Percentiles rank a stretch among this genome's conserved stretches.
These are phyloP conservation scores for Copsychus sechellarum DNA, from an alignment of 2,113 vertebrate species.

Conservation along the genomic window DNA sequence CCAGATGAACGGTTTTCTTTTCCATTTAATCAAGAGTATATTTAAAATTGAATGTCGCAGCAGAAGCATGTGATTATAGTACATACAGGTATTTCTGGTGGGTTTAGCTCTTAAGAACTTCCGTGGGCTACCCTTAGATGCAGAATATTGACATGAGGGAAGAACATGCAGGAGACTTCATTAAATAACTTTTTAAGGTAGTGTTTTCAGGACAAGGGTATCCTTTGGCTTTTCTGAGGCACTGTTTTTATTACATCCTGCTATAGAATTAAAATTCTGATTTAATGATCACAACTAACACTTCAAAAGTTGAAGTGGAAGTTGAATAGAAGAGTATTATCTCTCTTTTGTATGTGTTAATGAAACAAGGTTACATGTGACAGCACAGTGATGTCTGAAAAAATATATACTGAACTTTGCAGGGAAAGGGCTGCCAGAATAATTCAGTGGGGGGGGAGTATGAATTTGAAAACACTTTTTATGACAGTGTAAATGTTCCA, in stretches of 20 bases:
- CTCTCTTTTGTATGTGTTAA: not conserved
- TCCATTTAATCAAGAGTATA: not conserved
- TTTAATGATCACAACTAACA: not conserved
- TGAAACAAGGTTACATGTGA: not conserved
- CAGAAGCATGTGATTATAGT: not conserved
- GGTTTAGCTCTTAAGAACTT: not conserved
- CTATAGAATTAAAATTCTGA: not conserved
- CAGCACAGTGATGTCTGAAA: not conserved
- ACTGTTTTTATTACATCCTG: not conserved
- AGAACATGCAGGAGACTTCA: not conserved
- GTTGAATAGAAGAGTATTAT: not conserved
- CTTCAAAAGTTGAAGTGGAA: not conserved
- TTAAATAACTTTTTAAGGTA: not conserved
- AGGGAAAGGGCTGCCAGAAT: not conserved
- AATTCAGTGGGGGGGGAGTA: not conserved
- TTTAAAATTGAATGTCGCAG: conserved; percentile 1
- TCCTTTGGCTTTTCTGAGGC: not conserved
- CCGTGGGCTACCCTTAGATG: not conserved
- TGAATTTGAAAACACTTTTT: not conserved
- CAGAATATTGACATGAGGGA: not conserved
- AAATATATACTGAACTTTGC: not conserved
- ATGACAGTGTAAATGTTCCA: not conserved
- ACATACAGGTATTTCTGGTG: not conserved
- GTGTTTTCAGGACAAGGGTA: not conserved
- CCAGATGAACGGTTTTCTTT: not conserved